These are phyloP conservation scores for Melanargia galathea DNA, from an alignment of 2,888 invertebrate genomes.

Conservation along the genomic window DNA sequence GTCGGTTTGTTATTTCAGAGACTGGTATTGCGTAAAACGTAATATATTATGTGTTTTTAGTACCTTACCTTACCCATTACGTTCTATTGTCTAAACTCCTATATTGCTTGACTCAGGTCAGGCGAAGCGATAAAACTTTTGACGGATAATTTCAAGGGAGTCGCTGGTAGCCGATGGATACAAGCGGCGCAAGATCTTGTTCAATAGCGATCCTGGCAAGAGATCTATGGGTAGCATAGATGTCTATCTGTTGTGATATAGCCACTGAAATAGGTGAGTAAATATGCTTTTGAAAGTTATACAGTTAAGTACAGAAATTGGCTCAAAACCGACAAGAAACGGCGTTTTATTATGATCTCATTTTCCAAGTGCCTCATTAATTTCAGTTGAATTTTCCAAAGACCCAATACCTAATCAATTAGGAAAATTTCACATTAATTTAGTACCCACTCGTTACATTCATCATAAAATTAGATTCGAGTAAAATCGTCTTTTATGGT, in stretches of 20 bases:
- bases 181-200: no score
- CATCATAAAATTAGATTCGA: slow-evolving; percentile 16
- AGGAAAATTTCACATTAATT: slow-evolving; percentile 16
- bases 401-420: slow-evolving; percentile 12
- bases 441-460: background rate
- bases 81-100: background rate
- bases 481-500: slow-evolving; percentile 14
- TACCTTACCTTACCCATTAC: slow-evolving; percentile 5
- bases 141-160: no score
- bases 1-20: slow-evolving; percentile 19
- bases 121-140: no score
- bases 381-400: background rate
- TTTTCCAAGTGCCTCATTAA: background rate
- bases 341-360: background rate
- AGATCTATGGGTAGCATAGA: no score
- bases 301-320: background rate
- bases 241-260: no score
- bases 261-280: no score
- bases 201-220: no score
- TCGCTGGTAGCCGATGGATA: no score
- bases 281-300: no score
- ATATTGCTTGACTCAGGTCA: no score
- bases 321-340: background rate
- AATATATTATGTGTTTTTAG: background rate
- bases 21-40: slow-evolving; percentile 15